Base-by-base conservation (phyloP, 53 echinoderm and acorn worm genomes). In the Mesocentrotus franciscanus region DNA sequence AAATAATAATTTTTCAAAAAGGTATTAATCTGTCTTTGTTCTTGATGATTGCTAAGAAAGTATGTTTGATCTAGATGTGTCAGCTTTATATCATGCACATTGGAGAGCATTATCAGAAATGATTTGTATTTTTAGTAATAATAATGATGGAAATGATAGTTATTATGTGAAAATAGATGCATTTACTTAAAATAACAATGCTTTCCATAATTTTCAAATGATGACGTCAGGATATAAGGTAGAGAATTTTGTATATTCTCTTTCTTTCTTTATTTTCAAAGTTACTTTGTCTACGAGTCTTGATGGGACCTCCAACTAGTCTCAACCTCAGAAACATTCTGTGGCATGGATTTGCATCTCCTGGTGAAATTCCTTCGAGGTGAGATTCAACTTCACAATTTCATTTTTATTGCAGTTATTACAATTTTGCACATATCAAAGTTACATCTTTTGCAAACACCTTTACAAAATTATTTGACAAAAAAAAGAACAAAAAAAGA, bases 291-390 rank as follows among this genome's bases (percentile, higher is more conserved):
- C 90, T 98, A 60, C 95, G 97, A 36, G 94, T 97, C 42, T 85
- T 98, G 89, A 96, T 98, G 71, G 99, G 99, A 84, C 99, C 99
- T 75, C 97, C 99, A 60, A 97, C 97, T 36, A 98, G 99, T 75
- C 96, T 98, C 57, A 98, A 98, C 90, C 96, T 98, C 26, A 96
- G 99, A 10, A 98, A 98, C 68, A 93, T 98, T 64, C 81, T 97
- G 5, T 98, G 99, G 99, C 99, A 98, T 95, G 99, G 99, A 17
- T 98, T 98, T 96, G 95, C 96, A 79, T 85, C 96, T 16, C 97
- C 99, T 42, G 95, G 95, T 36, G 97, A 98, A 96, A 97, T 98
- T 56, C 96, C 99, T 64, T 49, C 92, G 16, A 97, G 97, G 99
- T 98, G 90, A 92, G 56, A 33, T 87, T 87, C n/a, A 9, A 27